phyloP scores from a whole-genome alignment of 1,140 invertebrate genomes.

The Zaprionus africanus region DNA sequence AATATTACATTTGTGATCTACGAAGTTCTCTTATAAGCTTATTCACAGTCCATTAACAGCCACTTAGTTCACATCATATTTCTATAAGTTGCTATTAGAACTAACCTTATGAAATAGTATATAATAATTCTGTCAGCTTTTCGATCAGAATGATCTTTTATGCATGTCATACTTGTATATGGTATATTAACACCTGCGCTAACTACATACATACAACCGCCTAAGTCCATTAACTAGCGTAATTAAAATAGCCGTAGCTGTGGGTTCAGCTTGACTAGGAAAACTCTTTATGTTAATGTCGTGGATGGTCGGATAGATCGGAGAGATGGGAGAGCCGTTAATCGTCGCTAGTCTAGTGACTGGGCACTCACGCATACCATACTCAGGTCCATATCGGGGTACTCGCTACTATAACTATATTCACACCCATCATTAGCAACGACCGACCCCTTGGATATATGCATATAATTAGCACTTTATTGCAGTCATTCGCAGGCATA shows the following conservation, averaged over 20 bases:
- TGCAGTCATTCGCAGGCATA: background rate
- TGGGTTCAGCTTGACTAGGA: background rate
- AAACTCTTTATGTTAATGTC: background rate
- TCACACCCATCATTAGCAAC: conserved; percentile 22
- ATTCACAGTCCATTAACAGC: background rate
- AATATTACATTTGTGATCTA: background rate
- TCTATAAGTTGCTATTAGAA: background rate
- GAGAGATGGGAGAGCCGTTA: background rate
- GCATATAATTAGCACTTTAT: conserved; percentile 40
- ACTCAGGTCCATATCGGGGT: background rate
- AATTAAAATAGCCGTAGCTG: background rate
- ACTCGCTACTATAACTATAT: background rate
- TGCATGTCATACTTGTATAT: background rate
- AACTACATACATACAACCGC: background rate
- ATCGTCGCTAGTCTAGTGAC: background rate
- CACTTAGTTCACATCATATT: background rate
- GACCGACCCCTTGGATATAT: conserved; percentile 9
- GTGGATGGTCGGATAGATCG: background rate
- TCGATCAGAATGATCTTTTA: background rate
- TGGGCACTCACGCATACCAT: conserved; percentile 1
- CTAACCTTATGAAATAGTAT: background rate
- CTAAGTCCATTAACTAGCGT: background rate
- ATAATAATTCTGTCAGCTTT: conserved; percentile 1
- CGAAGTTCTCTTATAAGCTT: background rate
- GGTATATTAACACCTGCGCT: background rate